Conservation (phyloP, 2,797 vertebrate species). For the Echiichthys vipera region DNA sequence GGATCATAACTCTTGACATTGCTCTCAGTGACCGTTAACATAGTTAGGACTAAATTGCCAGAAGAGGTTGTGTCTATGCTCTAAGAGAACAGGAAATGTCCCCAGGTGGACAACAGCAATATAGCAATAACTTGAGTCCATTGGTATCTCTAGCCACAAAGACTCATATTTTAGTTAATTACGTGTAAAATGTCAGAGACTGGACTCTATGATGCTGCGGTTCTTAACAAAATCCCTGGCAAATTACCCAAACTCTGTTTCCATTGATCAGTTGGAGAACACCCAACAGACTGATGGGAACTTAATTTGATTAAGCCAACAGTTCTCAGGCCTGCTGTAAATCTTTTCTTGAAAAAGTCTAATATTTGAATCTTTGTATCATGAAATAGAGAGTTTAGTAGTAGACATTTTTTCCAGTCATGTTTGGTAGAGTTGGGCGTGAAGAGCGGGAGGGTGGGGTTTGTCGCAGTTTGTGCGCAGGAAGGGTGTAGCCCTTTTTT, state of each 20-base stretch:
- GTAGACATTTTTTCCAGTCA: not conserved
- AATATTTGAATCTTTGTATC: not conserved
- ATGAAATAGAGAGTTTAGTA: slow-evolving; percentile 18
- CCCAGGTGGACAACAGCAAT: slow-evolving; percentile 36
- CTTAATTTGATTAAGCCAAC: slow-evolving; percentile 39
- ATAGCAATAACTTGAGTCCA: slow-evolving; percentile 31
- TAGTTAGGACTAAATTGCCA: slow-evolving; percentile 59
- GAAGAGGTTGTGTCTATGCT: slow-evolving; percentile 38
- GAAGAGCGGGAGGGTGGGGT: slow-evolving; percentile 78
- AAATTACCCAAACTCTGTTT: slow-evolving; percentile 67
- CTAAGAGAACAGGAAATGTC: slow-evolving; percentile 41
- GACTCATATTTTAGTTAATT: slow-evolving; percentile 42
- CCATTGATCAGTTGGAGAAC: slow-evolving; percentile 65
- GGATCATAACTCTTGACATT: slow-evolving; percentile 68
- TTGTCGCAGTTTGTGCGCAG: slow-evolving; percentile 87
- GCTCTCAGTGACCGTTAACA: slow-evolving; percentile 65
- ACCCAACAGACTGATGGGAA: slow-evolving; percentile 35
- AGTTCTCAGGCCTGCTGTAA: slow-evolving; percentile 23
- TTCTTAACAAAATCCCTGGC: slow-evolving; percentile 55
- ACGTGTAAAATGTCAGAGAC: slow-evolving; percentile 23
- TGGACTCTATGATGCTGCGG: slow-evolving; percentile 34
- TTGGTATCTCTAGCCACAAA: slow-evolving; percentile 17
- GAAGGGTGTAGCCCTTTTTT: slow-evolving; percentile 84
- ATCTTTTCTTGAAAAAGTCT: slow-evolving; percentile 19
- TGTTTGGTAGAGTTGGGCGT: slow-evolving; percentile 19